Evolutionary conservation across 2,888 invertebrate genomes (phyloP), one percentile per base, ranked within the genome.

Genomic region (Caradrina clavipalpis): DNA sequence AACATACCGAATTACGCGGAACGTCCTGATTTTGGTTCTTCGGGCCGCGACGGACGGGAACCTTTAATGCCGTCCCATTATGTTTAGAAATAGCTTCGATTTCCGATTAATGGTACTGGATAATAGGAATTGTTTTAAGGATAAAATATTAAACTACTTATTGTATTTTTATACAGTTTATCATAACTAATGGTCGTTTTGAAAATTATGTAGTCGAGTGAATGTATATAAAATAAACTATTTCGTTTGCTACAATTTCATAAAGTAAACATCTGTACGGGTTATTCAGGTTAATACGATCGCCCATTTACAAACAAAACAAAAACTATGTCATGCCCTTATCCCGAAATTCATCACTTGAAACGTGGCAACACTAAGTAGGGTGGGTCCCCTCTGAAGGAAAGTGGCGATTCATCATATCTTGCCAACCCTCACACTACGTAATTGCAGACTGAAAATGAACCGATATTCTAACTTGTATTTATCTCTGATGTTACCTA

Each of bases 341-440:
- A 66, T 82, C 82, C 80, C 53, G 31, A 79, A 58, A 63, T 66
- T 49, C 8, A 8, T 50, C n/a, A 26, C 49, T 58, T 47, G 0
- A 61, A 57, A 35, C 57, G 0, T 83, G 85, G 81, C 57, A 39
- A 56, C 63, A 57, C 51, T 71, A 75, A 64, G 31, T 49, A 65
- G 83, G 74, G 78, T 71, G 83, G 83, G 73, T 70, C 75, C 82
- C 76, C 84, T 75, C 76, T 51, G 54, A 39, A 75, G 73, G 72
- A 80, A 86, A 84, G 78, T 82, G 80, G 84, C 84, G 84, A 84
- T 86, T 84, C 84, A 84, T 84, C 84, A 86, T 80, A 80, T 86
- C 84, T 75, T 65, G 68, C 73, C 71, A 69, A 72, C 80, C 78
- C 80, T 75, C 78, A 73, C 80, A 78, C 73, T 76, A 64, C 80